Percentiles rank a stretch among this genome's conserved stretches.
These are phyloP conservation scores for Neolamprologus variostigma DNA, from an alignment of 2,113 vertebrate genomes.

Conservation along the genomic window DNA sequence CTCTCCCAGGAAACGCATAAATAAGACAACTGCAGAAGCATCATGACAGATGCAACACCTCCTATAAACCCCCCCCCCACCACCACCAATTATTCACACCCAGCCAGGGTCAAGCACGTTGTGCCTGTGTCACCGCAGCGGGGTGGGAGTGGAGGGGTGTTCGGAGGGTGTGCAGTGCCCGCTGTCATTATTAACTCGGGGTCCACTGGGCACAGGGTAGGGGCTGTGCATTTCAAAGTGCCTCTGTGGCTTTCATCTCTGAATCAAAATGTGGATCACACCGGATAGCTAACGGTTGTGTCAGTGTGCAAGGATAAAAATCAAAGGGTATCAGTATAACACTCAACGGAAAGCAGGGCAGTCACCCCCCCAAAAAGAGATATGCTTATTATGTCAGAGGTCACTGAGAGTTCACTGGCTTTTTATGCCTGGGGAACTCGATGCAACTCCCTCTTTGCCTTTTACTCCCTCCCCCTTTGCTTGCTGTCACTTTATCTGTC, in stretches of 20 bases:
- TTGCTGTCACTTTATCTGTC: slow-evolving; percentile 29
- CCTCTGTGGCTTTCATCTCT: slow-evolving; percentile 65
- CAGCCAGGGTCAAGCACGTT: slow-evolving; percentile 57
- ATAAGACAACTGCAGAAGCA: slow-evolving; percentile 57
- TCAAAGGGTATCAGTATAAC: slow-evolving; percentile 66
- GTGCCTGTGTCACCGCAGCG: slow-evolving; percentile 54
- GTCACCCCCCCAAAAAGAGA: slow-evolving; percentile 24
- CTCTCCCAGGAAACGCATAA: slow-evolving; percentile 42
- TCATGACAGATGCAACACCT: slow-evolving; percentile 62
- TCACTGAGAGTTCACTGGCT: slow-evolving; percentile 62
- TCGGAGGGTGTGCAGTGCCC: slow-evolving; percentile 46
- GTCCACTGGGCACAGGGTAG: slow-evolving; percentile 55
- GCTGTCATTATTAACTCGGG: slow-evolving; percentile 65
- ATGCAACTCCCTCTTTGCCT: slow-evolving; percentile 45
- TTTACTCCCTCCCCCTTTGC: slow-evolving; percentile 11
- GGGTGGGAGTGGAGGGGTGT: background rate
- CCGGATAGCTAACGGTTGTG: slow-evolving; percentile 59
- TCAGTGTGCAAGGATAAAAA: slow-evolving; percentile 58
- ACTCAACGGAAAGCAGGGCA: slow-evolving; percentile 43
- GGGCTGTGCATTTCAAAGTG: slow-evolving; percentile 68
- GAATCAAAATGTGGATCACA: slow-evolving; percentile 68
- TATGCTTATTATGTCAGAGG: slow-evolving; percentile 71
- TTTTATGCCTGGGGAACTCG: slow-evolving; percentile 49
- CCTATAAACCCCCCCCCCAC: slow-evolving; percentile 53
- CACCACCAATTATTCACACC: slow-evolving; percentile 64